Conservation (phyloP, 2,888 invertebrate genomes). For the Erebia ligea region DNA sequence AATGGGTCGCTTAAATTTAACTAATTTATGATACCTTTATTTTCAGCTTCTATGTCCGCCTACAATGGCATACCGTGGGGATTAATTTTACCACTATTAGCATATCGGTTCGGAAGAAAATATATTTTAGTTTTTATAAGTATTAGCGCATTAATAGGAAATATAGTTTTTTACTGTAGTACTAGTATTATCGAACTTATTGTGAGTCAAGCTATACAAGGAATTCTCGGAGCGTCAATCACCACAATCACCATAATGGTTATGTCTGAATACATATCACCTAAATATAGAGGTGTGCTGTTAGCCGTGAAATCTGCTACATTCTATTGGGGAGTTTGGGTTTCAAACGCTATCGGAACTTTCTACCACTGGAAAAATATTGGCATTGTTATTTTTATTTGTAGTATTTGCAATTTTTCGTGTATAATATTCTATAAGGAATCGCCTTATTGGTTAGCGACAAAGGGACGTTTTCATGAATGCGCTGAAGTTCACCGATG, state of each 20-base stretch:
- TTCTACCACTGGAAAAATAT: slow-evolving; percentile 42
- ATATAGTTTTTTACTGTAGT: slow-evolving; percentile 25
- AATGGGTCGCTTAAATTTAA: no score
- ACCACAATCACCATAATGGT: no score
- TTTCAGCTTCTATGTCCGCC: slow-evolving; percentile 8
- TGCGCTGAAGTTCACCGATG: slow-evolving; percentile 39
- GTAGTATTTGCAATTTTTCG: slow-evolving; percentile 31
- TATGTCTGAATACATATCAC: no score
- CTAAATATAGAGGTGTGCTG: slow-evolving; percentile 36
- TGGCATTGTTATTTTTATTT: slow-evolving; percentile 29
- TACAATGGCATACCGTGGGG: slow-evolving; percentile 10
- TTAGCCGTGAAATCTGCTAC: slow-evolving; percentile 38
- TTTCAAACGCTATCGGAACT: slow-evolving; percentile 42
- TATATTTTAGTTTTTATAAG: slow-evolving; percentile 13
- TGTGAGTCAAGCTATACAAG: no score
- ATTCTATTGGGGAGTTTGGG: slow-evolving; percentile 40
- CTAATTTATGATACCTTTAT: not conserved
- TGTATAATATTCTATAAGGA: slow-evolving; percentile 39
- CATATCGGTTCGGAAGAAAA: not conserved
- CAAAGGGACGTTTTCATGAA: slow-evolving; percentile 38
- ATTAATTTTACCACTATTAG: not conserved
- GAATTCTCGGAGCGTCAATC: no score
- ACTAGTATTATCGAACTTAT: slow-evolving; percentile 2
- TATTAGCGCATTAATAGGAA: slow-evolving; percentile 11
- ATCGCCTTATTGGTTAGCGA: slow-evolving; percentile 42